phyloP scores from a whole-genome alignment of 2,888 invertebrate genomes.

The Ellobium chinense region DNA sequence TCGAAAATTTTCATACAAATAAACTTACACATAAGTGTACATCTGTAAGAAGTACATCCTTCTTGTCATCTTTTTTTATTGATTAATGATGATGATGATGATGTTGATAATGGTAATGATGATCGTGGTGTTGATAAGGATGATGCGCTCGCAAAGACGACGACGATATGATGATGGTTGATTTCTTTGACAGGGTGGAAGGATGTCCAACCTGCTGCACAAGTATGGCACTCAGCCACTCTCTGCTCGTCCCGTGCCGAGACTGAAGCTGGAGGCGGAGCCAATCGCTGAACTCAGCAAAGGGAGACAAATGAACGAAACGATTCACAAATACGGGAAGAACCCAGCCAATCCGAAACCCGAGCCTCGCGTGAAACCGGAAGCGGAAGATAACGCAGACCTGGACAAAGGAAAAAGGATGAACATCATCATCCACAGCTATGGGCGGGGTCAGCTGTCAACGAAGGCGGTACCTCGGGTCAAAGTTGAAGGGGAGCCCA shows the following conservation, averaged over 20 bases:
- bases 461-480: constrained; percentile 60
- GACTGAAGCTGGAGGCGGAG: constrained; percentile 63
- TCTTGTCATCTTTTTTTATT: background rate
- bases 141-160: no score
- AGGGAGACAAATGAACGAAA: constrained; percentile 61
- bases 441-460: constrained; percentile 54
- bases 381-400: constrained; percentile 63
- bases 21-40: no score
- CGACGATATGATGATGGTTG: no score
- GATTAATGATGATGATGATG: no score
- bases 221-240: constrained; percentile 55
- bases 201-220: constrained; percentile 63
- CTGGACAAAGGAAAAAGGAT: constrained; percentile 65
- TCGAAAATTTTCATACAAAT: no score
- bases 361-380: constrained; percentile 63
- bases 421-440: constrained; percentile 61
- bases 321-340: constrained; percentile 56
- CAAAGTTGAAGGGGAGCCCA: constrained; percentile 59
- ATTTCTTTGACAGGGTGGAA: constrained; percentile 58
- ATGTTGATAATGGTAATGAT: no score
- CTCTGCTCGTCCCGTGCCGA: constrained; percentile 59
- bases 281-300: constrained; percentile 61
- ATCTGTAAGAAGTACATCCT: no score
- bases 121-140: no score
- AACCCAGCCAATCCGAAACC: constrained; percentile 46